Conservation (phyloP, 2,113 vertebrate genomes). For the Brachypodius melanocephalos region DNA sequence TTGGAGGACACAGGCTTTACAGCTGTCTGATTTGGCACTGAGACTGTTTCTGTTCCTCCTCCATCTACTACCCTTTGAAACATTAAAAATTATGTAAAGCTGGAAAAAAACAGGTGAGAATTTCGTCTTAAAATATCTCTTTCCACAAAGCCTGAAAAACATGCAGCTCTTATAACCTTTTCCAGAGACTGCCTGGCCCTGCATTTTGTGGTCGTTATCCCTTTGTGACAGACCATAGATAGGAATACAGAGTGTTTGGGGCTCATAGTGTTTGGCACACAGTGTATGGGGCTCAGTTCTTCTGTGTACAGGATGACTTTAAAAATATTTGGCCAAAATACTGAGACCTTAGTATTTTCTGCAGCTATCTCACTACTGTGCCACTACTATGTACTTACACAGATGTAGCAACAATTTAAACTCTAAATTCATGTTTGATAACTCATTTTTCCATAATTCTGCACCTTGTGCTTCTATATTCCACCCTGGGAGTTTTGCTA, state of each 20-base stretch:
- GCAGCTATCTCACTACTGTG: not conserved
- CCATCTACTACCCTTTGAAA: not conserved
- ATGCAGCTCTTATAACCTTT: not conserved
- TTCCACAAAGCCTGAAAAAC: not conserved
- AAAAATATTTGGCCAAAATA: not conserved
- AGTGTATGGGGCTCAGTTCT: not conserved
- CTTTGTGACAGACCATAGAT: not conserved
- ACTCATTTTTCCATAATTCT: not conserved
- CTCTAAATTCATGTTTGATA: not conserved
- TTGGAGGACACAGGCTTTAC: not conserved
- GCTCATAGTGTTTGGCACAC: not conserved
- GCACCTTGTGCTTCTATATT: not conserved
- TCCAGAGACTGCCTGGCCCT: not conserved
- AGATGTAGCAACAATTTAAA: not conserved
- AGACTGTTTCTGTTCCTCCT: not conserved
- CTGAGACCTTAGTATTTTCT: not conserved
- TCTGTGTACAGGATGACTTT: not conserved
- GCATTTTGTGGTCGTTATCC: not conserved
- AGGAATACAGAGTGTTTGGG: not conserved
- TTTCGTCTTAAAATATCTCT: not conserved
- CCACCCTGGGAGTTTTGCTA: fast-evolving
- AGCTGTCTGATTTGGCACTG: not conserved
- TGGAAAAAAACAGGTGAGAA: not conserved
- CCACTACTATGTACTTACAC: not conserved
- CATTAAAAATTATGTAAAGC: not conserved